Evolutionary conservation across 2,113 vertebrate species (phyloP).

Genomic region (Myotis yumanensis): DNA sequence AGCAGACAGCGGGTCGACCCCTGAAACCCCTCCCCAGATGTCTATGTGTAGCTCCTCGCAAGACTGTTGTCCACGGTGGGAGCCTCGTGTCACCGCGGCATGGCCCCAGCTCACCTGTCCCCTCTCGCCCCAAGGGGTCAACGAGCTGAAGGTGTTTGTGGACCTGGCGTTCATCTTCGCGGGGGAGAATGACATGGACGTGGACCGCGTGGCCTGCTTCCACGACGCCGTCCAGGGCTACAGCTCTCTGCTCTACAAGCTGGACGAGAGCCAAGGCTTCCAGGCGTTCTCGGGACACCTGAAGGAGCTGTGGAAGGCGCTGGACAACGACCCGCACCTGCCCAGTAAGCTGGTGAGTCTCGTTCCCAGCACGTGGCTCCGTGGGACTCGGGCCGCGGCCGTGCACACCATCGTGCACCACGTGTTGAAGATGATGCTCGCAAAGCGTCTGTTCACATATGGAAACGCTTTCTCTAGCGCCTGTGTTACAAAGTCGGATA

Average conservation of each 20-base stretch:
- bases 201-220: slow-evolving; percentile 96
- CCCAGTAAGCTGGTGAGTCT: slow-evolving; percentile 91
- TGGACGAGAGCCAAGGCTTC: slow-evolving; percentile 85
- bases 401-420: rapidly evolving
- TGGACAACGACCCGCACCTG: slow-evolving; percentile 91
- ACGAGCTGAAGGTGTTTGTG: slow-evolving; percentile 96
- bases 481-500: neutral
- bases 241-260: slow-evolving; percentile 90
- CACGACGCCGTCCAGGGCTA: slow-evolving; percentile 94
- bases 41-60: too few relatives aligned
- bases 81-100: rapidly evolving
- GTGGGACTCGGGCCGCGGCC: rapidly evolving
- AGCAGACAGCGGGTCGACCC: too few relatives aligned
- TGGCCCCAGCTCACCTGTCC: too few relatives aligned
- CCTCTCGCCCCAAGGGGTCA: slow-evolving; percentile 85
- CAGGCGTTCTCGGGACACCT: slow-evolving; percentile 83
- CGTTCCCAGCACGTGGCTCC: rapidly evolving
- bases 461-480: neutral
- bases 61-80: too few relatives aligned
- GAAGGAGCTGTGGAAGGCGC: slow-evolving; percentile 92
- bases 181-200: slow-evolving; percentile 97
- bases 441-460: too few relatives aligned
- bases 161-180: slow-evolving; percentile 98
- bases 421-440: rapidly evolving
- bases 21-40: too few relatives aligned